These are phyloP conservation scores for Nycticryphes semicollaris DNA, from an alignment of 2,113 vertebrate genomes.

Conservation along the genomic window DNA sequence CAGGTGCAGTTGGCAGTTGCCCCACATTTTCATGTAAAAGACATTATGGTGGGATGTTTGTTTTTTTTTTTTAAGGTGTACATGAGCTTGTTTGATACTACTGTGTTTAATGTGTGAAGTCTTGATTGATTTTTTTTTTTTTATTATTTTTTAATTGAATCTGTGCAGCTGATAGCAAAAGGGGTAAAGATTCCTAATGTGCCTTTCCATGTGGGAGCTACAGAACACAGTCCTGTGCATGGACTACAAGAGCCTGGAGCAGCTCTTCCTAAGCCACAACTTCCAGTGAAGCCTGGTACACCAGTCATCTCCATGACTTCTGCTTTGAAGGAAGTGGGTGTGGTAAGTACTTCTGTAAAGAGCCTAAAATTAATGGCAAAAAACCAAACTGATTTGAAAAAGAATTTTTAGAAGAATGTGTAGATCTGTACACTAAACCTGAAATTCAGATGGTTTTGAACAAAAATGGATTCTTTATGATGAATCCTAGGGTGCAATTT, in stretches of 20 bases:
- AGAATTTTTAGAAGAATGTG: neutral
- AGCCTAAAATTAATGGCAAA: neutral
- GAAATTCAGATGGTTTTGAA: neutral
- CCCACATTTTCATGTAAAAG: neutral
- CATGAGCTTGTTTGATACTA: neutral
- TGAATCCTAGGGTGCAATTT: neutral
- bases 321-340: constrained; percentile 92
- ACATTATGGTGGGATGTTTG: neutral
- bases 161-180: constrained; percentile 81
- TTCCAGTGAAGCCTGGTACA: constrained; percentile 62
- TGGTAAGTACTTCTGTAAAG: constrained; percentile 78
- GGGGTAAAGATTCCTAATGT: constrained; percentile 75
- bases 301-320: constrained; percentile 91
- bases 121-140: neutral
- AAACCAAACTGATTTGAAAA: neutral
- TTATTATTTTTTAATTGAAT: neutral
- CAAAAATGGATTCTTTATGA: neutral
- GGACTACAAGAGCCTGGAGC: constrained; percentile 67
- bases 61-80: neutral
- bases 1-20: neutral
- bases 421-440: neutral
- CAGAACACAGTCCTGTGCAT: constrained; percentile 47
- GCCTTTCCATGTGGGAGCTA: constrained; percentile 59
- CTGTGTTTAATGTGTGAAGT: neutral
- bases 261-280: constrained; percentile 67